Conservation (phyloP, 2,797 vertebrate species). For the Anomalospiza imberbis region DNA sequence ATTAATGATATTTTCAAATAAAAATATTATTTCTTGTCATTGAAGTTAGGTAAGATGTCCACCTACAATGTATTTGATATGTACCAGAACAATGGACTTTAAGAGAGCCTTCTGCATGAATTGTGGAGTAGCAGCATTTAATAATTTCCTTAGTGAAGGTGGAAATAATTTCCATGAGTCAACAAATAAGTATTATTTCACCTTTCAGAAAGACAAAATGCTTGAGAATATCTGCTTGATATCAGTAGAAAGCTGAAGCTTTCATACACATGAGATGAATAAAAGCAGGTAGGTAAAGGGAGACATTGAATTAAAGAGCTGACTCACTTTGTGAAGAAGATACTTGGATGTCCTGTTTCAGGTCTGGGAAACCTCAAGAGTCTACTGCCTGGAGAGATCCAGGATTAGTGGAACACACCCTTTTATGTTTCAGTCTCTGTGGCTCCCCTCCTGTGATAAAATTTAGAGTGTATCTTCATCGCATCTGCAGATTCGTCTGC, state of each 20-base stretch:
- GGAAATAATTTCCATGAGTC: not conserved
- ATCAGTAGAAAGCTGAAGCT: not conserved
- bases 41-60: not conserved
- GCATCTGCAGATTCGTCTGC: not conserved
- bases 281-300: not conserved
- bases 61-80: not conserved
- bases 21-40: not conserved
- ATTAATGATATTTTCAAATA: not conserved
- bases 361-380: not conserved
- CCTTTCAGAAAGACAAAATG: not conserved
- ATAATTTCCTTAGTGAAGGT: not conserved
- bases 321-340: not conserved
- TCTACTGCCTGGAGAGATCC: not conserved
- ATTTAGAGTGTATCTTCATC: not conserved
- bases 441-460: not conserved
- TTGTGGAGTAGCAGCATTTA: not conserved
- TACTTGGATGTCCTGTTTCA: not conserved
- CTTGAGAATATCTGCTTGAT: not conserved
- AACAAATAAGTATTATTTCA: not conserved
- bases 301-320: not conserved
- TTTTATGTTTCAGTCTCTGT: not conserved
- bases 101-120: not conserved
- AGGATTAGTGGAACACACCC: not conserved
- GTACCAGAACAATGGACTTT: not conserved
- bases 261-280: not conserved